These are phyloP conservation scores for Lobophora halterata DNA, from an alignment of 2,888 invertebrate genomes.

Conservation along the genomic window DNA sequence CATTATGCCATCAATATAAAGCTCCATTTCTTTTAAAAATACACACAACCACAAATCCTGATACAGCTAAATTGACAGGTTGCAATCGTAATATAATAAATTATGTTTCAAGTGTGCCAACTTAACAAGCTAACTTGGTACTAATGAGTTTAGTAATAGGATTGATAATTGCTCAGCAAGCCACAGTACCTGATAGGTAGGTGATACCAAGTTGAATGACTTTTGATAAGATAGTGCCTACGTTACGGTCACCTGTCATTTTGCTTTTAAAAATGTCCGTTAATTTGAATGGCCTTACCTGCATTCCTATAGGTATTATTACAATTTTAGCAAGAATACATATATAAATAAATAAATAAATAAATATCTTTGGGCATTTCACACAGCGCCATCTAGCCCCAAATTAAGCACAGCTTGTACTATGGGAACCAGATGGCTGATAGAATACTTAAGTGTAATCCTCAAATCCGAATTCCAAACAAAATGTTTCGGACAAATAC, in stretches of 20 bases:
- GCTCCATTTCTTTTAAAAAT: conserved; percentile 29
- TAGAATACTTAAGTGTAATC: too few species aligned
- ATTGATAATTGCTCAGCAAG: conserved; percentile 19
- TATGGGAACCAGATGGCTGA: too few species aligned
- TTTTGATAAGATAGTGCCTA: conserved; percentile 21
- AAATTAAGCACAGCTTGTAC: too few species aligned
- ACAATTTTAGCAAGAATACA: too few species aligned
- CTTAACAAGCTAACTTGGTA: neutral
- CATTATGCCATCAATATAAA: conserved; percentile 31
- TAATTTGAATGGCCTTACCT: too few species aligned
- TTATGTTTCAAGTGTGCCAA: too few species aligned
- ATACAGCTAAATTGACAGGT: conserved; percentile 14
- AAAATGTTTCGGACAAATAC: too few species aligned
- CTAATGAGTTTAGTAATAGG: conserved; percentile 17
- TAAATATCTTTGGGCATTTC: too few species aligned
- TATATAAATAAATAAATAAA: too few species aligned
- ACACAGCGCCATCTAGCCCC: too few species aligned
- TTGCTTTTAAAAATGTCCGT: conserved; percentile 6
- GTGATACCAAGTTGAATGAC: conserved; percentile 22
- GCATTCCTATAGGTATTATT: too few species aligned
- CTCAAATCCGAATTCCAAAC: too few species aligned
- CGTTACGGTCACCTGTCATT: conserved; percentile 10
- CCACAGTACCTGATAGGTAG: conserved; percentile 14
- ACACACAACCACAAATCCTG: conserved; percentile 14
- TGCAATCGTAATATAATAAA: neutral